Evolutionary conservation across 2,113 vertebrate species (phyloP), one percentile per base, ranked within the genome.

Genomic region (Plecturocebus donacophilus): DNA sequence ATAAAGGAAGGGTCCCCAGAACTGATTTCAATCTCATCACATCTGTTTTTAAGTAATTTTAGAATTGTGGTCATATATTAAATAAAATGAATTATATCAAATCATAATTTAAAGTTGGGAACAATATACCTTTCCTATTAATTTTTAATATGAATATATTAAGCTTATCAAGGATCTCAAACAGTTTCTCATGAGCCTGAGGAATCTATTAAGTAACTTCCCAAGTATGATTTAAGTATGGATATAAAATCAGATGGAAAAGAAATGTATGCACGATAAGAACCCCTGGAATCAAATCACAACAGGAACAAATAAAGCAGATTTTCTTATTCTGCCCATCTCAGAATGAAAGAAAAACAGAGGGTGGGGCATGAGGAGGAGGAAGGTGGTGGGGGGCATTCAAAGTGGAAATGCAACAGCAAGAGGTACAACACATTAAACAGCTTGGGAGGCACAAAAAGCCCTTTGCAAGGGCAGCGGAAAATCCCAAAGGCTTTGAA

Each of bases 91-190:
- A 97, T 96, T 92, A 71, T 58, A 94, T 93, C 79, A 89, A 95
- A 96, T 86, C 73, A 92, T 95, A 82, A 97, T 86, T 96, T 95
- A 95, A 92, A 58, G 77, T 38, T 95, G 64, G 90, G 87, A 97
- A 92, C 90, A 97, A 96, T 96, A 77, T 75, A 83, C 38, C 66
- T 70, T 85, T 96, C 94, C 87, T 92, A 97, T 97, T 97, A 97
- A 98, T 96, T 97, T 98, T 98, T 98, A 97, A 97, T 97, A 96
- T 76, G 96, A 95, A 96, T 87, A 98, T 89, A 97, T 97, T 95
- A 97, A 91, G 66, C 86, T 96, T 86, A 97, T 96, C 95, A 71
- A 88, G 68, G 87, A 89, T 96, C 84, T 92, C 96, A 94, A 96
- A 90, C 49, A 70, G 54, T 77, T 96, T 94, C 87, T 56, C 8